Base-by-base conservation (phyloP, 2,888 invertebrate genomes). In the Vandiemenella viatica region DNA sequence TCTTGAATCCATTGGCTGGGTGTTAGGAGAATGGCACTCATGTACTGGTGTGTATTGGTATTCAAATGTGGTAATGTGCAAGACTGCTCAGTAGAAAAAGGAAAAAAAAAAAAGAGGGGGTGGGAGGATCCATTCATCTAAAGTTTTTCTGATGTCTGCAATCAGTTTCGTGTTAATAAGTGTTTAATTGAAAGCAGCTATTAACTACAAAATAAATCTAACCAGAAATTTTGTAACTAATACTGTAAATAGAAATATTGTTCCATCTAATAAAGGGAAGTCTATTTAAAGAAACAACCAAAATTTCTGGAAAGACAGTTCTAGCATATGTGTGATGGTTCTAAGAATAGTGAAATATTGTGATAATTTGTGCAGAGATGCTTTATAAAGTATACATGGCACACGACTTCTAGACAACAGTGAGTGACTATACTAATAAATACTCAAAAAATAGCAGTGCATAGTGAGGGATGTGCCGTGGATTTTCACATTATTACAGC, bases 1-100 rank as follows among this genome's bases (percentile, higher is more conserved):
- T 50, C 49, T 46, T n/a, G 17, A 50, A 51, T 51, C 48, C 45
- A 26, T 51, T 15, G 37, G 38, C 45, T 40, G 38, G 32, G 43
- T 23, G 43, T 48, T 40, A 26, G 44, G 32, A 23, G 45, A 46
- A 49, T 40, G 45, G 40, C 40, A 53, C 41, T 42, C 49, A 52
- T 64, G 65, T 53, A 41, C 45, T 48, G 54, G 55, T 58, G 56
- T 71, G 76, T 76, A 77, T 78, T 78, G 78, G 78, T 78, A 78
- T 78, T 78, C 78, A 78, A 78, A 78, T 78, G 77, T 76, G 71
- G 50, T 44, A 49, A 49, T 46, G 49, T 51, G 53, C 53, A 48
- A 38, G n/a, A n/a, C n/a, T n/a, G n/a, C n/a, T n/a, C n/a, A n/a
- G n/a, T n/a, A n/a, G 18, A 21, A 17, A 46, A 46, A 32, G 32